A percentile compares a stretch with the other conserved stretches of the same genome.
These are phyloP conservation scores for Acrobasis suavella DNA, from an alignment of 2,888 invertebrate species.

Conservation along the genomic window DNA sequence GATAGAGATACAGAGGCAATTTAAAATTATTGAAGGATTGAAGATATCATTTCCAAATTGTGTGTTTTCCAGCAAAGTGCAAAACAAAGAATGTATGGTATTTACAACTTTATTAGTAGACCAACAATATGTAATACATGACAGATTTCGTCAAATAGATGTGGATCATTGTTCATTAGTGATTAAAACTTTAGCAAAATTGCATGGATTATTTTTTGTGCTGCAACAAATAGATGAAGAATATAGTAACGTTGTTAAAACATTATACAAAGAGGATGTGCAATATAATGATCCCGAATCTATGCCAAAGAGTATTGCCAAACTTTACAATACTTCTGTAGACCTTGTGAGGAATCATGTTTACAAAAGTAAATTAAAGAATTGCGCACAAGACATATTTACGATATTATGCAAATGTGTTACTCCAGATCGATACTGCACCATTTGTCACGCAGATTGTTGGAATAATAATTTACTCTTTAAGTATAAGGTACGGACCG, in stretches of 20 bases:
- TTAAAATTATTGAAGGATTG: conserved; percentile 58
- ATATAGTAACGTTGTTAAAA: conserved; percentile 48
- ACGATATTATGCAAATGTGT: conserved; percentile 54
- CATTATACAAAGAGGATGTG: conserved; percentile 48
- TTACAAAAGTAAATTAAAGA: conserved; percentile 46
- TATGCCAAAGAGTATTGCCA: conserved; percentile 49
- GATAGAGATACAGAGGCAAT: conserved; percentile 51
- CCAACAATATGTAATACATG: conserved; percentile 40
- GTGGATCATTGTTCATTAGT: conserved; percentile 51
- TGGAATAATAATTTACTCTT: conserved; percentile 65
- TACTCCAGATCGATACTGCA: conserved; percentile 44
- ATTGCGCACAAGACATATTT: conserved; percentile 48
- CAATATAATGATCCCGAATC: conserved; percentile 54
- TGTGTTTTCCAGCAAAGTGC: conserved; percentile 48
- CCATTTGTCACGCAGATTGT: conserved; percentile 66
- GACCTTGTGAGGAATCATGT: conserved; percentile 48
- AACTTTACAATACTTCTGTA: conserved; percentile 57
- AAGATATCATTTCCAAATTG: conserved; percentile 64
- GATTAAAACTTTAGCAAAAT: conserved; percentile 62
- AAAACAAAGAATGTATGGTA: conserved; percentile 55
- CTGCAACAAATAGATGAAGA: conserved; percentile 46
- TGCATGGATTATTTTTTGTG: conserved; percentile 61
- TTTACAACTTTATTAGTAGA: conserved; percentile 36
- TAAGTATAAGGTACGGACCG: conserved; percentile 51
- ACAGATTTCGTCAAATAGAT: conserved; percentile 51